Percentiles rank a stretch among this genome's conserved stretches.
These are phyloP conservation scores for Galeruca laticollis DNA, from an alignment of 2,888 invertebrate species.

Conservation along the genomic window DNA sequence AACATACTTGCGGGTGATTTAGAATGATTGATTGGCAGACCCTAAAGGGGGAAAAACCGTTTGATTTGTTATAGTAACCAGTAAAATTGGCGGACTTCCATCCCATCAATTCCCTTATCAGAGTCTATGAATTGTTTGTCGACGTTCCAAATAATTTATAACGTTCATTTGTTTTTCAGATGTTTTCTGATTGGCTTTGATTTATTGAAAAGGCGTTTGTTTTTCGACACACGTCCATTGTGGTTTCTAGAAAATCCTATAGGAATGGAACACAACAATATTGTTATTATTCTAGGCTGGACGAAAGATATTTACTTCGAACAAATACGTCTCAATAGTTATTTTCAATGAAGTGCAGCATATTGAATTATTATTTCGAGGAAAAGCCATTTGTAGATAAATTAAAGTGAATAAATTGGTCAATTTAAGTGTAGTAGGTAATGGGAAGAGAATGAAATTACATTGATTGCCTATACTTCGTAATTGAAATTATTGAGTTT, in stretches of 20 bases:
- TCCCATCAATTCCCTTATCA: conserved; percentile 38
- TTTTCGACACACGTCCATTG: conserved; percentile 4
- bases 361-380: too few species aligned
- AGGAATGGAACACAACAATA: too few species aligned
- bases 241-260: background rate
- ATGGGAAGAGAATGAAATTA: too few species aligned
- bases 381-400: too few species aligned
- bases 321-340: too few species aligned
- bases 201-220: conserved; percentile 23
- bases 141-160: conserved; percentile 39
- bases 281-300: too few species aligned
- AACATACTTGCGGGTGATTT: conserved; percentile 37
- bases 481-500: too few species aligned
- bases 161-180: conserved; percentile 33
- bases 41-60: conserved; percentile 38
- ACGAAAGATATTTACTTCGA: too few species aligned
- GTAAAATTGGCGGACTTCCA: conserved; percentile 39
- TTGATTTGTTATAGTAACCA: conserved; percentile 40
- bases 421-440: too few species aligned
- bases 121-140: conserved; percentile 40
- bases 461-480: too few species aligned
- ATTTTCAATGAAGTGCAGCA: too few species aligned
- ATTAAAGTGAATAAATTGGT: too few species aligned
- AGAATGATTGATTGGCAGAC: conserved; percentile 42
- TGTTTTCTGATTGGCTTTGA: conserved; percentile 16